Percentiles rank a stretch among this genome's conserved stretches.
Conservation (phyloP, 2,888 invertebrate species). For the Agrochola circellaris region DNA sequence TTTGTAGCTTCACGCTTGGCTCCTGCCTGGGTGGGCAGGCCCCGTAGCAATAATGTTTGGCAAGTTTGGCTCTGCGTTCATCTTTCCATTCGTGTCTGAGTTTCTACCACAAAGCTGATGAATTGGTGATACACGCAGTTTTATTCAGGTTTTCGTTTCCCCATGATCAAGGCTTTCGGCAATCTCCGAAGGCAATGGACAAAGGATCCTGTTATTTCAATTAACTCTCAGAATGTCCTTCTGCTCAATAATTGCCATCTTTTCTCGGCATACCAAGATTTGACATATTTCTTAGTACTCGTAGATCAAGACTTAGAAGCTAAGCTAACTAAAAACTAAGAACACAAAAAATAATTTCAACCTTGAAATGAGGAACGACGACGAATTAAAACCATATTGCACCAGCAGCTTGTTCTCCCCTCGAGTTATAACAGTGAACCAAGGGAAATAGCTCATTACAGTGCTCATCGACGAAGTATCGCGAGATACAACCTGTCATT, state of each 20-base stretch:
- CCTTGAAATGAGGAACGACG: not conserved
- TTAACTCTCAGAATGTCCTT: not conserved
- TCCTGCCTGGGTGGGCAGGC: constrained; percentile 55
- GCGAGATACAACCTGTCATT: constrained; percentile 32
- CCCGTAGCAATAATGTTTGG: not conserved
- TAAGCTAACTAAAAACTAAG: too few relatives aligned
- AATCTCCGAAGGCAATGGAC: too few relatives aligned
- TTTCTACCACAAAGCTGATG: not conserved
- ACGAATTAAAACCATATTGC: constrained; percentile 8
- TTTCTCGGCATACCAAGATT: not conserved
- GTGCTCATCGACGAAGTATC: constrained; percentile 26
- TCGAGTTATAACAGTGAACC: constrained; percentile 2
- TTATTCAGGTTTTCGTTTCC: too few relatives aligned
- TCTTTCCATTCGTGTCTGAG: not conserved
- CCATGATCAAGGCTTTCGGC: not conserved
- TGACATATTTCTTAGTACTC: not conserved
- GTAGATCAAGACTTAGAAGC: not conserved
- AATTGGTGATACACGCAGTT: too few relatives aligned
- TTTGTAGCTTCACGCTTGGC: constrained; percentile 43
- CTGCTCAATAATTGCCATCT: not conserved
- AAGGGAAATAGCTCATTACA: constrained; percentile 44
- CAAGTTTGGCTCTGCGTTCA: not conserved
- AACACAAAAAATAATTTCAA: too few relatives aligned
- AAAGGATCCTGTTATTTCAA: not conserved
- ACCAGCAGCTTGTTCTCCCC: not conserved